Evolutionary conservation across 2,797 vertebrate genomes (phyloP).

Genomic region (Sebastes umbrosus): DNA sequence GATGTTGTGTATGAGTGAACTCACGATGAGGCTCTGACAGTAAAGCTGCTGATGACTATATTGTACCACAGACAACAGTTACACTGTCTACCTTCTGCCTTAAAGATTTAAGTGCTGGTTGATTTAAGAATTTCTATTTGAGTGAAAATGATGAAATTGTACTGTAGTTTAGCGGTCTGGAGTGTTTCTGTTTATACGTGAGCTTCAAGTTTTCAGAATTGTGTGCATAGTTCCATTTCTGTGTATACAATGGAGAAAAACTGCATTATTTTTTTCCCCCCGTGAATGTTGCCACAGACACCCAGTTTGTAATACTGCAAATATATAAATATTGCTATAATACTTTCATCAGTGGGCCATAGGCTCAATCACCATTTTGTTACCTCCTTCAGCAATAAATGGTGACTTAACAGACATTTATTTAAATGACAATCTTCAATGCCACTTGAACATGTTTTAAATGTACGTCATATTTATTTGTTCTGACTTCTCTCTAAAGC

Average conservation of each 20-base stretch:
- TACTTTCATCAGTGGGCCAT: background rate
- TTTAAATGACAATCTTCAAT: background rate
- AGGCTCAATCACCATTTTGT: background rate
- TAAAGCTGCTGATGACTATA: background rate
- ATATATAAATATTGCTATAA: background rate
- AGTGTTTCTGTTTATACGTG: background rate
- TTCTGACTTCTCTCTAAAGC: background rate
- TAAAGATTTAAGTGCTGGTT: background rate
- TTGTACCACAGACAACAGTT: background rate
- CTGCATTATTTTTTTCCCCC: too few species aligned
- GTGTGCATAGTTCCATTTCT: background rate
- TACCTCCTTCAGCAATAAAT: too few species aligned
- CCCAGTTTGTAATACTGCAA: background rate
- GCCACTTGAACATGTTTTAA: background rate
- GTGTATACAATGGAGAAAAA: background rate
- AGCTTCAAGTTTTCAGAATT: background rate
- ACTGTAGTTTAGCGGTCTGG: rapidly evolving
- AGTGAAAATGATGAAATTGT: too few species aligned
- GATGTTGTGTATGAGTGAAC: background rate
- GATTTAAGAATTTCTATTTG: background rate
- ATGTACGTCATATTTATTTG: conserved; percentile 2
- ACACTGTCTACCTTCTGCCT: background rate
- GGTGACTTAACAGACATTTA: background rate
- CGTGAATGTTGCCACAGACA: too few species aligned
- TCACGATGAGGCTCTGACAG: background rate